These are phyloP conservation scores for Cariama cristata DNA, from an alignment of 2,113 vertebrate species.

Conservation along the genomic window DNA sequence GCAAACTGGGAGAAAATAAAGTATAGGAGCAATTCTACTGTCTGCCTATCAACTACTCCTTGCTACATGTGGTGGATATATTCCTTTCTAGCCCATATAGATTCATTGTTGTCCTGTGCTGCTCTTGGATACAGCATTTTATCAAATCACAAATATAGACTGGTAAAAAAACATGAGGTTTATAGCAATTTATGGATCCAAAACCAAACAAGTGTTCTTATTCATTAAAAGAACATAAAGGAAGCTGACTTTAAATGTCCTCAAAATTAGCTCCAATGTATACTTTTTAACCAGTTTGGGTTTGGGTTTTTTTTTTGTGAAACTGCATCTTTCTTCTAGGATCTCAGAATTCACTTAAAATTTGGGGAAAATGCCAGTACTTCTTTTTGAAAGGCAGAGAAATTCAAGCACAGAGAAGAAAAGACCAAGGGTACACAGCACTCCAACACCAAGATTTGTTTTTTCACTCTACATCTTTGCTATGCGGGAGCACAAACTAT, in stretches of 20 bases:
- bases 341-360: background rate
- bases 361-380: background rate
- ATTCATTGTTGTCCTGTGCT: background rate
- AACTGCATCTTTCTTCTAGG: background rate
- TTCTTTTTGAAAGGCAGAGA: background rate
- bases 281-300: background rate
- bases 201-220: background rate
- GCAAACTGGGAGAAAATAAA: background rate
- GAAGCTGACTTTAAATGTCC: background rate
- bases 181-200: background rate
- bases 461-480: background rate
- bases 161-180: background rate
- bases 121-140: background rate
- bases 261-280: background rate
- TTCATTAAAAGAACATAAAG: background rate
- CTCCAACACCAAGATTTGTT: background rate
- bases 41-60: background rate
- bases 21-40: background rate
- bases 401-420: background rate
- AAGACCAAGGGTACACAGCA: background rate
- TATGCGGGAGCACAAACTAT: background rate
- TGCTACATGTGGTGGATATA: background rate
- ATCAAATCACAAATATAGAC: background rate
- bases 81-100: background rate
- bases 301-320: background rate